Evolutionary conservation across 2,888 invertebrate genomes (phyloP).

Genomic region (Deroplatys truncata): DNA sequence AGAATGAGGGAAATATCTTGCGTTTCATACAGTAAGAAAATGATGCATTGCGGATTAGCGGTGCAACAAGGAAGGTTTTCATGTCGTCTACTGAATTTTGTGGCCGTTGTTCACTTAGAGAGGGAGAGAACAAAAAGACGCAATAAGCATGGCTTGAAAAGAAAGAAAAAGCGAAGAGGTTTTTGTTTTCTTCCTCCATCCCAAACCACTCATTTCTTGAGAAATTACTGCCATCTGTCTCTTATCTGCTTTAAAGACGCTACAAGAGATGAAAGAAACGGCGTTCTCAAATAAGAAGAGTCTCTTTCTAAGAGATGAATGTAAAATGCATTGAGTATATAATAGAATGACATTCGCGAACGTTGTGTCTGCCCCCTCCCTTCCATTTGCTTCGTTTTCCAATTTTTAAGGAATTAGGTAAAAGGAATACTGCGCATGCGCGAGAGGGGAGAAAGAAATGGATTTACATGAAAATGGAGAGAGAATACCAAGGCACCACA

Average conservation of each 20-base stretch:
- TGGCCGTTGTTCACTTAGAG: not conserved
- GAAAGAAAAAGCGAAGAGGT: not conserved
- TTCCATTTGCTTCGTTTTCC: slow-evolving; percentile 19
- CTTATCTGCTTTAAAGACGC: slow-evolving; percentile 18
- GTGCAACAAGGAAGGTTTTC: not conserved
- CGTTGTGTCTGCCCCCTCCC: slow-evolving; percentile 1
- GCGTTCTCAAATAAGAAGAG: not conserved
- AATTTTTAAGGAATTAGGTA: slow-evolving; percentile 24
- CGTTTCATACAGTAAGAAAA: not conserved
- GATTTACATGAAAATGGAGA: not conserved
- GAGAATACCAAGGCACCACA: not conserved
- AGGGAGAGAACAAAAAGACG: slow-evolving; percentile 28
- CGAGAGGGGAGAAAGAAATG: not conserved
- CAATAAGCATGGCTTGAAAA: slow-evolving; percentile 27
- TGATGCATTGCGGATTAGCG: not conserved
- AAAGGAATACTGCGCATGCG: not conserved
- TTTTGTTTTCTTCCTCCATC: not conserved
- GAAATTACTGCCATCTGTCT: slow-evolving; percentile 7
- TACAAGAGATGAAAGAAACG: not conserved
- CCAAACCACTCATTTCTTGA: not conserved
- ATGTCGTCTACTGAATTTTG: not conserved
- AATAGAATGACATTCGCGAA: slow-evolving; percentile 28
- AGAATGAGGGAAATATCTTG: too few species aligned
- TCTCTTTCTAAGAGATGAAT: not conserved
- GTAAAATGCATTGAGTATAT: slow-evolving; percentile 28